Percentiles rank a stretch among this genome's conserved stretches.
phyloP scores from a whole-genome alignment of 2,113 vertebrate genomes.

The Antennarius striatus region DNA sequence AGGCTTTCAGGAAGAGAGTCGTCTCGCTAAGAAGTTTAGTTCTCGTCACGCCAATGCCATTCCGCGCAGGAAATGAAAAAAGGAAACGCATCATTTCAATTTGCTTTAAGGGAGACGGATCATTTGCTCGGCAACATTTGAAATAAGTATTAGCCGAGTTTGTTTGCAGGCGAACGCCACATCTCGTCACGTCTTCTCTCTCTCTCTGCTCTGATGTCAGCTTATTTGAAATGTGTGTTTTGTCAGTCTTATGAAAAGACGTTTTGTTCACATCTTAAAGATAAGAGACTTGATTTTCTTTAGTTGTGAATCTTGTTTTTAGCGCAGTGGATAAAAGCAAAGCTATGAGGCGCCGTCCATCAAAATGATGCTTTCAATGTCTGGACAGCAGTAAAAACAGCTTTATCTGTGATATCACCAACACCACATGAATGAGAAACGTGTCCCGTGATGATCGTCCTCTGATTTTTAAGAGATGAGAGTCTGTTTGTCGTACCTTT shows the following conservation, averaged over 20 bases:
- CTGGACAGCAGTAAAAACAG: no score
- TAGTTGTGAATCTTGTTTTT: slow-evolving; percentile 4
- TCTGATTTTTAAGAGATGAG: not conserved
- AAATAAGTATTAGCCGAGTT: slow-evolving; percentile 25
- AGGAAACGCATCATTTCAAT: slow-evolving; percentile 41
- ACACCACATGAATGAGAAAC: no score
- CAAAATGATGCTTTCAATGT: no score
- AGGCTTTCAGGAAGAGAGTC: slow-evolving; percentile 29
- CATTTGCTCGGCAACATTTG: slow-evolving; percentile 32
- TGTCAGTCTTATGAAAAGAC: not conserved
- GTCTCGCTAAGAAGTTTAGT: slow-evolving; percentile 31
- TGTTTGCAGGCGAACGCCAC: slow-evolving; percentile 40
- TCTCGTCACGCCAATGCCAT: not conserved
- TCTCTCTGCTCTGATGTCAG: slow-evolving; percentile 1
- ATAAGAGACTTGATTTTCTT: not conserved
- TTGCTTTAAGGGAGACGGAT: slow-evolving; percentile 40
- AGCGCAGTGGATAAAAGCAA: not conserved
- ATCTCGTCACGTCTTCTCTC: slow-evolving; percentile 13
- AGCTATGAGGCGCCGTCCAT: not conserved
- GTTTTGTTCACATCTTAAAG: not conserved
- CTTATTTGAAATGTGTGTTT: slow-evolving; percentile 14
- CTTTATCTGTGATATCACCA: no score
- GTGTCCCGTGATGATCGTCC: not conserved
- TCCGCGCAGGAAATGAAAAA: slow-evolving; percentile 26
- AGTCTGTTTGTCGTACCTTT: not conserved